phyloP scores from a whole-genome alignment of 2,888 invertebrate species.

The Melikaiella ostensackeni region DNA sequence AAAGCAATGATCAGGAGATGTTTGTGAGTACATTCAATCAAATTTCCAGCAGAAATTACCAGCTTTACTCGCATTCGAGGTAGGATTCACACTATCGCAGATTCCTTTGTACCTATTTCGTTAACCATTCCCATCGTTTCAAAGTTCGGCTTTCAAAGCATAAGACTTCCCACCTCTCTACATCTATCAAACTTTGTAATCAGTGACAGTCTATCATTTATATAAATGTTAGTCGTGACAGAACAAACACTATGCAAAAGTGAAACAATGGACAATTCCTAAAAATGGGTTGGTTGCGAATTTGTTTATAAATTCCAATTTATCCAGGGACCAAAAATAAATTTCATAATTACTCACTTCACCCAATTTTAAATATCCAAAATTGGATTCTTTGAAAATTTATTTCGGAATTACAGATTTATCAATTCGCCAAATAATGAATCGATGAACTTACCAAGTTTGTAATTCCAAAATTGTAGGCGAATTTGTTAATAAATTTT shows the following conservation, averaged over 20 bases:
- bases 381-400: too few species aligned
- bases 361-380: too few species aligned
- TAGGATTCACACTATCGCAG: slow-evolving; percentile 1
- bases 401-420: too few species aligned
- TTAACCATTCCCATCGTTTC: background rate
- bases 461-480: too few species aligned
- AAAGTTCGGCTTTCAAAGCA: slow-evolving; percentile 23
- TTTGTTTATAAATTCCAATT: too few species aligned
- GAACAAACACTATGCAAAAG: background rate
- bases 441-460: too few species aligned
- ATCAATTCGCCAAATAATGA: too few species aligned
- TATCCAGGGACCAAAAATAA: too few species aligned
- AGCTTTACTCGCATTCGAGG: background rate
- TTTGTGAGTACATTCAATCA: background rate
- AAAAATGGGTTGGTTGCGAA: too few species aligned
- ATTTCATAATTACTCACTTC: too few species aligned
- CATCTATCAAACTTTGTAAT: slow-evolving; percentile 20
- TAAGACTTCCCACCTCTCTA: background rate
- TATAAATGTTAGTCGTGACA: background rate
- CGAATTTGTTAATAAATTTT: too few species aligned
- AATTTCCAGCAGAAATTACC: slow-evolving; percentile 20
- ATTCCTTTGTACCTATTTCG: slow-evolving; percentile 23
- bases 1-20: background rate
- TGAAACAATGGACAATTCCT: too few species aligned
- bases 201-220: slow-evolving; percentile 18